These are phyloP conservation scores for Pluvialis apricaria DNA, from an alignment of 2,113 vertebrate species.

Conservation along the genomic window DNA sequence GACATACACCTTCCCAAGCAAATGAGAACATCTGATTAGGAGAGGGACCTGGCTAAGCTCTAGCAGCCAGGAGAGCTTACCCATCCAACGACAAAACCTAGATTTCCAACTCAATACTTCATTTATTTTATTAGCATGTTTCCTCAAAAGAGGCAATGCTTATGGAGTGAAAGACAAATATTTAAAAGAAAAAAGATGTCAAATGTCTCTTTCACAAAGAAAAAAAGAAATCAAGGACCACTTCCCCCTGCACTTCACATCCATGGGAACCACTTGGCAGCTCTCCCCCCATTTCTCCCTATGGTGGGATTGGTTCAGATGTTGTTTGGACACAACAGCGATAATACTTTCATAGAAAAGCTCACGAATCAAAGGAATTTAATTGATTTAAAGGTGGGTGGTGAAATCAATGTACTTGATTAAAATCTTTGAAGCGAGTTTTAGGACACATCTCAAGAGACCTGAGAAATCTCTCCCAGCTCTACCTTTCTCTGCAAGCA, in stretches of 20 bases:
- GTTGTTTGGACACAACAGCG: not conserved
- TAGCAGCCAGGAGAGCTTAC: not conserved
- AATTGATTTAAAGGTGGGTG: not conserved
- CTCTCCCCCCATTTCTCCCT: not conserved
- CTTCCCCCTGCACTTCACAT: not conserved
- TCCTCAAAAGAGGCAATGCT: not conserved
- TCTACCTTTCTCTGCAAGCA: not conserved
- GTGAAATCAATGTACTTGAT: not conserved
- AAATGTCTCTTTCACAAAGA: not conserved
- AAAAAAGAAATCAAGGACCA: not conserved
- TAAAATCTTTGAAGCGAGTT: not conserved
- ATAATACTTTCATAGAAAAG: not conserved
- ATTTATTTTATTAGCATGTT: not conserved
- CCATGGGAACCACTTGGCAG: not conserved
- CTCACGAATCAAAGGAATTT: not conserved
- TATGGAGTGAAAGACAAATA: fast-evolving
- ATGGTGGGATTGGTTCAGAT: not conserved
- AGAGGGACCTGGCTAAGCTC: not conserved
- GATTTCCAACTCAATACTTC: not conserved
- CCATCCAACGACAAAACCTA: fast-evolving
- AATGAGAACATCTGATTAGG: not conserved
- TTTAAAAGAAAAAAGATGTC: not conserved
- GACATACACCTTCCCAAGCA: not conserved
- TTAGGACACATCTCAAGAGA: not conserved
- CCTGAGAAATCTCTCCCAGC: not conserved